A percentile compares a stretch with the other conserved stretches of the same genome.
Evolutionary conservation across 1,140 invertebrate genomes (phyloP).

Genomic region (Drosophila tropicalis): DNA sequence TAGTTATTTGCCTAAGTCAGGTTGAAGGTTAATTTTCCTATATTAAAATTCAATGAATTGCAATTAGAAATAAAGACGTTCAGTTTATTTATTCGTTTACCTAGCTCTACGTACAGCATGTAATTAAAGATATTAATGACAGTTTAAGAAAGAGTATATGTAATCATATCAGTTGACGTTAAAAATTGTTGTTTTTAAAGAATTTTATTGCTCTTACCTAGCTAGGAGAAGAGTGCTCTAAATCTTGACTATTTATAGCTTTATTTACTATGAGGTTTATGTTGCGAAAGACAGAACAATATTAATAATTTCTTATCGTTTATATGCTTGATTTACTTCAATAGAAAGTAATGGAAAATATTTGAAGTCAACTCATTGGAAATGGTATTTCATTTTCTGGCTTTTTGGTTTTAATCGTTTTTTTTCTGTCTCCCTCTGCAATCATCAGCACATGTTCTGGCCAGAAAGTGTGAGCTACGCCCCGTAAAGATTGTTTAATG

Average conservation of each 20-base stretch:
- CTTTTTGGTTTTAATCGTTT: neutral
- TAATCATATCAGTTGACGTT: neutral
- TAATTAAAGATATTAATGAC: neutral
- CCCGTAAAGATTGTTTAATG: slow-evolving; percentile 54
- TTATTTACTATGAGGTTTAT: neutral
- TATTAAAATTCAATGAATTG: neutral
- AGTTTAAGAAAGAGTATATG: neutral
- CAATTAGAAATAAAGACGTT: neutral
- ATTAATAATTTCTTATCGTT: slow-evolving; percentile 16
- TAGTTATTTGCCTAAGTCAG: too few relatives aligned
- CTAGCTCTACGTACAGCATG: neutral
- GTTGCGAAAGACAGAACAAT: slow-evolving; percentile 1
- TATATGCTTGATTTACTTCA: slow-evolving; percentile 12
- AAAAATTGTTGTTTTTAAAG: neutral
- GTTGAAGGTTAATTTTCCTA: too few relatives aligned
- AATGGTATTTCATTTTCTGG: neutral
- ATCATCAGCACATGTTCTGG: slow-evolving; percentile 37
- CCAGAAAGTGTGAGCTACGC: slow-evolving; percentile 33
- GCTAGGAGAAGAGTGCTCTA: slow-evolving; percentile 1
- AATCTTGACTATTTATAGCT: slow-evolving; percentile 40
- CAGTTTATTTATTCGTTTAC: too few relatives aligned
- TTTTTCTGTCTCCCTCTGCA: slow-evolving; percentile 8
- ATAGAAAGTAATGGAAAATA: neutral
- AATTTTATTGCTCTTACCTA: slow-evolving; percentile 11
- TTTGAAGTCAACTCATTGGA: neutral